Evolutionary conservation across 2,888 invertebrate species (phyloP).

Genomic region (Brenthis daphne): DNA sequence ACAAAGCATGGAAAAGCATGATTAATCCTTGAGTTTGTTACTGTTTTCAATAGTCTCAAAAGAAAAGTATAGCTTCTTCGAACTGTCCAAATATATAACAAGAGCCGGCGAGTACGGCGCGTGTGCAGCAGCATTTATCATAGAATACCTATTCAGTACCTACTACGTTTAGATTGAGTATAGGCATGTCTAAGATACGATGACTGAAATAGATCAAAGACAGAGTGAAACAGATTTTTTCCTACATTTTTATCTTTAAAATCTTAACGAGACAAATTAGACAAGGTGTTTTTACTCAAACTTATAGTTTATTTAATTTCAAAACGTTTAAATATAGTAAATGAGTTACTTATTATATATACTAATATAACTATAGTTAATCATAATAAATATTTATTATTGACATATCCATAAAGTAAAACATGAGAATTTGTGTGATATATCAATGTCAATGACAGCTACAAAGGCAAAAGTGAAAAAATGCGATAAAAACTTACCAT

Average conservation of each 20-base stretch:
- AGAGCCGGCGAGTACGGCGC: slow-evolving; percentile 13
- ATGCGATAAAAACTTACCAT: slow-evolving; percentile 4
- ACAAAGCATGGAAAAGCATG: slow-evolving; percentile 26
- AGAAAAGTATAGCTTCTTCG: slow-evolving; percentile 29
- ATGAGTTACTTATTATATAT: no score
- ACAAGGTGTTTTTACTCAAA: not conserved
- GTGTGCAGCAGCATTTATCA: slow-evolving; percentile 20
- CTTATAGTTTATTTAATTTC: no score
- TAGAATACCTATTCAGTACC: slow-evolving; percentile 18
- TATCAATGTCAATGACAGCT: slow-evolving; percentile 17
- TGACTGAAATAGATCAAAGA: slow-evolving; percentile 27
- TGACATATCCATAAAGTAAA: slow-evolving; percentile 2
- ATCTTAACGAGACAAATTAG: not conserved
- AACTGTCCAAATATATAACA: slow-evolving; percentile 30
- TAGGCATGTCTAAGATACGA: slow-evolving; percentile 27
- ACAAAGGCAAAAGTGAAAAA: slow-evolving; percentile 5
- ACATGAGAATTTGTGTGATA: slow-evolving; percentile 10
- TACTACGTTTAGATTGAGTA: slow-evolving; percentile 24
- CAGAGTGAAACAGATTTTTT: slow-evolving; percentile 13
- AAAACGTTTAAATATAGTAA: no score
- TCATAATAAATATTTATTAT: no score
- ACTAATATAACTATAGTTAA: no score
- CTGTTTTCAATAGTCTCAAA: slow-evolving; percentile 32
- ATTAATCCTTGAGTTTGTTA: slow-evolving; percentile 28
- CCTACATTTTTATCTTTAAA: not conserved